Evolutionary conservation across 2,113 vertebrate genomes (phyloP).

Genomic region (Aegotheles bennettii): DNA sequence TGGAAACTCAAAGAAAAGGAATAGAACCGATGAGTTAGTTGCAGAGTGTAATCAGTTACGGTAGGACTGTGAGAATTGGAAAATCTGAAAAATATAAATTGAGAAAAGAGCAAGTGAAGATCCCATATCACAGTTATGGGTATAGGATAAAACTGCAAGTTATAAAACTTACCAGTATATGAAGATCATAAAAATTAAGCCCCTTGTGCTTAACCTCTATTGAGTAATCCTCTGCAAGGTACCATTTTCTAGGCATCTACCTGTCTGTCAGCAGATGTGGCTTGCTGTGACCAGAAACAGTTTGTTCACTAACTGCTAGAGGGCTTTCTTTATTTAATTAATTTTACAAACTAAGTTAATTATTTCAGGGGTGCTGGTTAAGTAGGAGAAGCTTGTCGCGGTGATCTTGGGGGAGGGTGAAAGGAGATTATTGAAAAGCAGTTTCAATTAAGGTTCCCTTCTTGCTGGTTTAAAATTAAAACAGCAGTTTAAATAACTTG

Average conservation of each 20-base stretch:
- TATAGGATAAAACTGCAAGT: background rate
- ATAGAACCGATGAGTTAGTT: background rate
- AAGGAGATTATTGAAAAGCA: background rate
- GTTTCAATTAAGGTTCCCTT: background rate
- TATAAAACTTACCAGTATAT: background rate
- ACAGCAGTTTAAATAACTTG: background rate
- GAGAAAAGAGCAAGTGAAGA: background rate
- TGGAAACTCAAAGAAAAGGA: background rate
- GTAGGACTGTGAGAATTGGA: background rate
- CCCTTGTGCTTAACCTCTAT: background rate
- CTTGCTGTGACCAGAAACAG: background rate
- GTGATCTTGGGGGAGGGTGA: background rate
- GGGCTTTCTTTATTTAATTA: background rate
- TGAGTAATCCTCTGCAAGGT: background rate
- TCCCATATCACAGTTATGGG: background rate
- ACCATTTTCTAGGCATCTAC: fast-evolving
- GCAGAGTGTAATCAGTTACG: background rate
- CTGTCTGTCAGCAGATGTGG: background rate
- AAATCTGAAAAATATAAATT: background rate
- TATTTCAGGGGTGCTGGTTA: background rate
- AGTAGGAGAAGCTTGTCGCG: background rate
- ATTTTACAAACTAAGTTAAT: background rate
- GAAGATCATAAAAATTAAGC: background rate
- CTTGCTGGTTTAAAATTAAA: background rate
- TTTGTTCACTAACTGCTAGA: background rate